phyloP scores from a whole-genome alignment of 2,888 invertebrate genomes.

The Congeria kusceri region DNA sequence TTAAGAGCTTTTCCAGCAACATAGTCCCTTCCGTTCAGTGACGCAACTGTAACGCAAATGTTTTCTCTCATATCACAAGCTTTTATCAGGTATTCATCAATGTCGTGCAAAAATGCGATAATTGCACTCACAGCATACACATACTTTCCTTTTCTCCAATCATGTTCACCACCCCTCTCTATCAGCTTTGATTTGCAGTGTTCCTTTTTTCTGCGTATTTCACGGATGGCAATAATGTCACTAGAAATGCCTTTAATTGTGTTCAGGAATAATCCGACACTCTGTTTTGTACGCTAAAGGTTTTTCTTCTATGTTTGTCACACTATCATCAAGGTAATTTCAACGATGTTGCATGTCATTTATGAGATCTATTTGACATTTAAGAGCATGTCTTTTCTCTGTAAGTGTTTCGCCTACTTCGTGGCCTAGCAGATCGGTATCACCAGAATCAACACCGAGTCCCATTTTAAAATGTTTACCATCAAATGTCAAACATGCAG shows the following conservation, averaged over 20 bases:
- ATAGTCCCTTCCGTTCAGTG: constrained; percentile 4
- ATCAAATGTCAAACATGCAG: constrained; percentile 55
- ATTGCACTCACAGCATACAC: constrained; percentile 38
- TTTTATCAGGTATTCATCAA: constrained; percentile 21
- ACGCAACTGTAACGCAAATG: constrained; percentile 7
- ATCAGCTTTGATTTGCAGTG: constrained; percentile 48
- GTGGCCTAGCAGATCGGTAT: constrained; percentile 53
- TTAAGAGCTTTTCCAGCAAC: neutral
- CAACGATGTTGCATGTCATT: neutral
- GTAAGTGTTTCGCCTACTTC: constrained; percentile 32
- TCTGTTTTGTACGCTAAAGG: neutral
- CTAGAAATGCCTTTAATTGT: constrained; percentile 7
- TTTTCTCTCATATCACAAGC: constrained; percentile 8
- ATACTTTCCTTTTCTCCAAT: constrained; percentile 45
- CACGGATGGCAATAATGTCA: constrained; percentile 8
- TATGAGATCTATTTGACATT: neutral
- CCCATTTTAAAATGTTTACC: constrained; percentile 60
- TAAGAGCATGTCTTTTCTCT: constrained; percentile 15
- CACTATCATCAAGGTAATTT: neutral
- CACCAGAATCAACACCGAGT: constrained; percentile 36
- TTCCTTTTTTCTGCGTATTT: constrained; percentile 43
- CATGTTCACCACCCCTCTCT: constrained; percentile 32
- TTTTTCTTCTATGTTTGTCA: neutral
- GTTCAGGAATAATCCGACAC: neutral
- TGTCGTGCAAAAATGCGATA: constrained; percentile 35